A percentile compares a stretch with the other conserved stretches of the same genome.
phyloP scores from a whole-genome alignment of 2,888 invertebrate genomes.

The Drosophila nr. perissopoda region DNA sequence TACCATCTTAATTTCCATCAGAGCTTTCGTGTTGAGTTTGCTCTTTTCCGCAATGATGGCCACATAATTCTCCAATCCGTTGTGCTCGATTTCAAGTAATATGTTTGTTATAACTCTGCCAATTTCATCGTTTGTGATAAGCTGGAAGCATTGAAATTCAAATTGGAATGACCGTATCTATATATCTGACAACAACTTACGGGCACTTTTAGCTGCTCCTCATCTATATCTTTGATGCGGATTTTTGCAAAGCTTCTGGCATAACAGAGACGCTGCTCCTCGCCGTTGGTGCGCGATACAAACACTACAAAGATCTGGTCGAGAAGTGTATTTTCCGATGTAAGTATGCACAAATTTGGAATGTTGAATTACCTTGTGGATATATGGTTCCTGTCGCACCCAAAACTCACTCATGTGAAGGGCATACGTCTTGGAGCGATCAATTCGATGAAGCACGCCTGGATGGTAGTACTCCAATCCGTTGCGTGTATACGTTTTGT shows the following conservation, averaged over 20 bases:
- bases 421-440: slow-evolving; percentile 32
- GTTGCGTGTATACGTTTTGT: slow-evolving; percentile 11
- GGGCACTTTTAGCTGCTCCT: slow-evolving; percentile 18
- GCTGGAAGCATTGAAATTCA: slow-evolving; percentile 13
- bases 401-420: slow-evolving; percentile 47
- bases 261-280: slow-evolving; percentile 52
- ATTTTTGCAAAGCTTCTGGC: slow-evolving; percentile 32
- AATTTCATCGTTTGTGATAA: slow-evolving; percentile 30
- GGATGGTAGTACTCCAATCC: slow-evolving; percentile 49
- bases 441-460: slow-evolving; percentile 47
- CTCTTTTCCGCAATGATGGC: slow-evolving; percentile 32
- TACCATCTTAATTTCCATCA: slow-evolving; percentile 23
- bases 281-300: slow-evolving; percentile 37
- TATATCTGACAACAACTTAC: slow-evolving; percentile 10
- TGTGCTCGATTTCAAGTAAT: slow-evolving; percentile 42
- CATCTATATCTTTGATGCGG: not conserved
- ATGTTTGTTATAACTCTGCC: slow-evolving; percentile 39
- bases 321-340: not conserved
- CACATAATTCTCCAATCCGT: slow-evolving; percentile 49
- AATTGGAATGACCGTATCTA: not conserved
- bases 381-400: slow-evolving; percentile 44
- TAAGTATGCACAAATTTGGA: not conserved
- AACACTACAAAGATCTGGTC: slow-evolving; percentile 40
- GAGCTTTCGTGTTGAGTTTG: slow-evolving; percentile 4
- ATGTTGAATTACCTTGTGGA: slow-evolving; percentile 36